A percentile compares a stretch with the other conserved stretches of the same genome.
Evolutionary conservation across 2,113 vertebrate species (phyloP).

Genomic region (Bucco capensis): DNA sequence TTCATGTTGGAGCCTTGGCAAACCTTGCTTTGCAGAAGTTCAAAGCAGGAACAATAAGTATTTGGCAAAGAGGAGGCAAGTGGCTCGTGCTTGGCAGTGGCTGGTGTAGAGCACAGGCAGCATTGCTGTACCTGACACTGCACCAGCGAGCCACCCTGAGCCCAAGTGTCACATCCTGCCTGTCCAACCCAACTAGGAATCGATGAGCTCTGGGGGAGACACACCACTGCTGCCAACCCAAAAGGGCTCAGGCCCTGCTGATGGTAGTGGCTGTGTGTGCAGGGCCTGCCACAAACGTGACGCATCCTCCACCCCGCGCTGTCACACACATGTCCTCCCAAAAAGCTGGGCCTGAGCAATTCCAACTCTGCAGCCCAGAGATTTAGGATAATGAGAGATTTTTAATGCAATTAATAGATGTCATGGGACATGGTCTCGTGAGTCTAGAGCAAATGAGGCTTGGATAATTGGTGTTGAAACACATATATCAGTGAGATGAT

Average conservation of each 20-base stretch:
- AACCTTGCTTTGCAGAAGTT: constrained; percentile 14
- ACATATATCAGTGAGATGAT: background rate
- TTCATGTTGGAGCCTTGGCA: constrained; percentile 53
- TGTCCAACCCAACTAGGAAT: background rate
- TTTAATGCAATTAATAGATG: constrained; percentile 55
- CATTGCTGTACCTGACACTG: background rate
- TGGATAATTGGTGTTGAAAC: constrained; percentile 50
- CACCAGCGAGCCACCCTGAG: background rate
- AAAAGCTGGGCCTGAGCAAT: background rate
- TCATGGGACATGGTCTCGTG: constrained; percentile 41
- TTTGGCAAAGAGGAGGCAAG: constrained; percentile 32
- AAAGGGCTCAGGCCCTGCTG: background rate
- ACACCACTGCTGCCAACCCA: background rate
- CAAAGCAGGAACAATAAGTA: constrained; percentile 48
- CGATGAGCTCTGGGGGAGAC: background rate
- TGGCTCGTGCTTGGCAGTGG: background rate
- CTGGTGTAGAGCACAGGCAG: background rate
- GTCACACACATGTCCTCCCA: fast-evolving
- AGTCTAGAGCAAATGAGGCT: constrained; percentile 50
- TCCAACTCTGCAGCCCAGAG: background rate
- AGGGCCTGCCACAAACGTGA: background rate
- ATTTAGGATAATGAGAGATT: constrained; percentile 24
- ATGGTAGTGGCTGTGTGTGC: fast-evolving
- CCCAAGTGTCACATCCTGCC: background rate
- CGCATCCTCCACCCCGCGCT: fast-evolving